phyloP scores from a whole-genome alignment of 2,797 vertebrate genomes.

The Okamejei kenojei region DNA sequence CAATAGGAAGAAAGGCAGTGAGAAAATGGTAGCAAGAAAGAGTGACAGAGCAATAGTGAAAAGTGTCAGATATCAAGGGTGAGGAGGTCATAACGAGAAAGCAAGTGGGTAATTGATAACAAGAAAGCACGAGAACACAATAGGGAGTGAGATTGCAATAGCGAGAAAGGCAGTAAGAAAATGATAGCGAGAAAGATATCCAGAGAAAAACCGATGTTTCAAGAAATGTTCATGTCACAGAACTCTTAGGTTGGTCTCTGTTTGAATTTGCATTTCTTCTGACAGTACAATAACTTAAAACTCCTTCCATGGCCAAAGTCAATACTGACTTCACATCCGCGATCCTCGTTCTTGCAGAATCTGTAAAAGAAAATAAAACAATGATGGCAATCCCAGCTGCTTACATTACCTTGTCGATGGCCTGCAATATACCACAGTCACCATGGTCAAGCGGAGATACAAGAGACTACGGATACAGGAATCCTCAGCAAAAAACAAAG shows the following conservation, averaged over 20 bases:
- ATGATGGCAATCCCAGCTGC: neutral
- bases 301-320: neutral
- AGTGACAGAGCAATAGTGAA: too few relatives aligned
- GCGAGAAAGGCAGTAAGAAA: neutral
- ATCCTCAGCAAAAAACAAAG: too few relatives aligned
- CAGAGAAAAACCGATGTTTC: neutral
- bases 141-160: too few relatives aligned
- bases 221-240: neutral
- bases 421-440: neutral
- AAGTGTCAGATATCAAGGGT: too few relatives aligned
- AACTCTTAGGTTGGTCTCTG: neutral
- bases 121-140: neutral
- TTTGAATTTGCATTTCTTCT: neutral
- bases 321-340: slow-evolving; percentile 73
- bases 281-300: slow-evolving; percentile 35
- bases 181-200: neutral
- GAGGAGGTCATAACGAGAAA: too few relatives aligned
- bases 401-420: neutral
- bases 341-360: slow-evolving; percentile 96
- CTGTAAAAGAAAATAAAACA: slow-evolving; percentile 59
- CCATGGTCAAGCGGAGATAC: neutral
- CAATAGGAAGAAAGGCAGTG: too few relatives aligned
- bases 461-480: neutral
- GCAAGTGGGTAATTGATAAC: neutral
- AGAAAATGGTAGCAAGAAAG: too few relatives aligned